Evolutionary conservation across 2,113 vertebrate genomes (phyloP).

Genomic region (Paratilapia polleni): DNA sequence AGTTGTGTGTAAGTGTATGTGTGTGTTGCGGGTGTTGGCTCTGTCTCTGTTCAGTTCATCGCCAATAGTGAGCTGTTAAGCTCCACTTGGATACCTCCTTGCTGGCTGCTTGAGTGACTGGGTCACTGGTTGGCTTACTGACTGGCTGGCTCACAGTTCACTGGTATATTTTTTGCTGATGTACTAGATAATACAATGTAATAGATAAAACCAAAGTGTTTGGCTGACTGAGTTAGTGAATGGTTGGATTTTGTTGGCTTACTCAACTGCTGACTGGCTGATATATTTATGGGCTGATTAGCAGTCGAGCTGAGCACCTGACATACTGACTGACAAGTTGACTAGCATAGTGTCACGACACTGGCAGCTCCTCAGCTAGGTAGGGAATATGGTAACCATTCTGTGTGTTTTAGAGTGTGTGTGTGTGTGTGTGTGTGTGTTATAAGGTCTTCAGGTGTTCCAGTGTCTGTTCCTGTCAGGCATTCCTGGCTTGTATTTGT

Average conservation of each 20-base stretch:
- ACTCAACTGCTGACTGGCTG: not conserved
- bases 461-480: not conserved
- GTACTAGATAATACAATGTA: not conserved
- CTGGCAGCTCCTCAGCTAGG: conserved; percentile 1
- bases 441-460: not conserved
- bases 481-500: not conserved
- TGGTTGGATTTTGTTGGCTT: not conserved
- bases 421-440: not conserved
- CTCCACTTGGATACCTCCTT: conserved; percentile 42
- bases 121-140: conserved; percentile 12
- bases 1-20: conserved; percentile 19
- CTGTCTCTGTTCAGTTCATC: conserved; percentile 10
- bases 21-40: conserved; percentile 28
- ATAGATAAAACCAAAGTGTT: too few relatives aligned
- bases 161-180: not conserved
- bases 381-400: not conserved
- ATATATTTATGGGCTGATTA: conserved; percentile 12
- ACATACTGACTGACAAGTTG: conserved; percentile 13
- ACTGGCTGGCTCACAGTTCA: not conserved
- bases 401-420: not conserved
- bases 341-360: conserved; percentile 3
- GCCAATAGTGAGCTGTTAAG: conserved; percentile 35
- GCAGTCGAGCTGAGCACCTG: not conserved
- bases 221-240: not conserved
- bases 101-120: conserved; percentile 12